Percentiles rank a stretch among this genome's conserved stretches.
Evolutionary conservation across 2,797 vertebrate genomes (phyloP).

Genomic region (Australoheros facetus): DNA sequence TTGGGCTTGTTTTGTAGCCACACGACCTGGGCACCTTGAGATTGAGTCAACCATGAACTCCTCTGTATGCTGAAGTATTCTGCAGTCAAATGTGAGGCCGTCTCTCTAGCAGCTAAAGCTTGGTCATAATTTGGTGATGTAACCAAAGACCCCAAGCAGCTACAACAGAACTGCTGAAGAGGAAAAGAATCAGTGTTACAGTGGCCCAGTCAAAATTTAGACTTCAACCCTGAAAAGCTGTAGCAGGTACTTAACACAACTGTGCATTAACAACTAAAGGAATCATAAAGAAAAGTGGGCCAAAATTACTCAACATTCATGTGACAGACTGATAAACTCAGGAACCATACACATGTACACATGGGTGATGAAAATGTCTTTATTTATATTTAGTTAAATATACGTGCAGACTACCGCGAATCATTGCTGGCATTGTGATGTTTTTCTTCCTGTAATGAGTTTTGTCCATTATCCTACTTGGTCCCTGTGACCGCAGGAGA

Average conservation of each 20-base stretch:
- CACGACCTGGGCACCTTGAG: not conserved
- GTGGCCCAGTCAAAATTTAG: too few relatives aligned
- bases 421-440: not conserved
- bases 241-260: too few relatives aligned
- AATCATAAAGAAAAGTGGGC: too few relatives aligned
- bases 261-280: too few relatives aligned
- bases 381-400: not conserved
- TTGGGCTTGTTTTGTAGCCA: not conserved
- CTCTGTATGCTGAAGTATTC: not conserved
- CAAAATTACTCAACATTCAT: too few relatives aligned
- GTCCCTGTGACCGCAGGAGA: slow-evolving; percentile 24
- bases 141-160: not conserved
- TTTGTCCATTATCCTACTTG: slow-evolving; percentile 15
- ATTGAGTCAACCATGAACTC: not conserved
- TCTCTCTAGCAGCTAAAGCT: not conserved
- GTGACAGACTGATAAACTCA: too few relatives aligned
- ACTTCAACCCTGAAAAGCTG: too few relatives aligned
- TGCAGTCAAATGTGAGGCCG: not conserved
- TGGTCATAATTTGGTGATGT: not conserved
- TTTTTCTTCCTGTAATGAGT: not conserved
- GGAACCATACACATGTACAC: too few relatives aligned
- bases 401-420: not conserved
- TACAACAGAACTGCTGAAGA: not conserved
- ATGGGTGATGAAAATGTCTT: too few relatives aligned
- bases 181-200: too few relatives aligned